Base-by-base conservation (phyloP, 2,797 vertebrate genomes). In the Lemur catta region DNA sequence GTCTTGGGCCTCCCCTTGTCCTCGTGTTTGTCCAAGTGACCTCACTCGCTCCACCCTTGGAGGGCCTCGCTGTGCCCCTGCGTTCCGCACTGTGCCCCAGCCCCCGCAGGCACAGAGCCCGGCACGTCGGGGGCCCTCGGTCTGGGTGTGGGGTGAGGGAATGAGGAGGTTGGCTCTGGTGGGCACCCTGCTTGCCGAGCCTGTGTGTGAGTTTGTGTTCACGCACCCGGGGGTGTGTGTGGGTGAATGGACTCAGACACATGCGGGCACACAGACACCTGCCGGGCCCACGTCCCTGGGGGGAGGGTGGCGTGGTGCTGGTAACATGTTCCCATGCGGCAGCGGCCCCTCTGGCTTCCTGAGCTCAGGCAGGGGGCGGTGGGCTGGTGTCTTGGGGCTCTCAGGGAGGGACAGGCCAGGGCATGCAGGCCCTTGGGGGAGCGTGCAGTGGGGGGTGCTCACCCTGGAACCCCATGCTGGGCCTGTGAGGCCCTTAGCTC, bases 381-480 rank as follows among this genome's bases (percentile, higher is more conserved):
- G 26, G n/a, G 38, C 38, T 48, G 48, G 24, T 28, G 46, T 35
- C 17, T 52, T 22, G 57, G 52, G 69, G 50, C 4, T 86, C n/a
- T 1, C 17, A 57, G n/a, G 69, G 20, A 48, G 28, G 50, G 57
- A 10, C 6, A 3, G 38, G 46, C 46, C 52, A 61, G 22, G 35
- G 61, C 9, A 5, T 33, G 46, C 6, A 2, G 1, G 14, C n/a
- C 12, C 33, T 61, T 5, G 12, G 41, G 41, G 11, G 43, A 24
- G 11, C 0, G 0, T 15, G 3, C 28, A 8, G 41, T 22, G 9
- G 9, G 59, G 33, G 0, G 0, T n/a, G 65, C 22, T n/a, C 22
- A n/a, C 11, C 82, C 48, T 22, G 7, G 59, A 38, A 43, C 4
- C 50, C 17, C 26, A 0, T 2, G 9, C 55, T 9, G 6, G 24